Base-by-base conservation (phyloP, 2,113 vertebrate genomes). In the Chaenogobius annularis region DNA sequence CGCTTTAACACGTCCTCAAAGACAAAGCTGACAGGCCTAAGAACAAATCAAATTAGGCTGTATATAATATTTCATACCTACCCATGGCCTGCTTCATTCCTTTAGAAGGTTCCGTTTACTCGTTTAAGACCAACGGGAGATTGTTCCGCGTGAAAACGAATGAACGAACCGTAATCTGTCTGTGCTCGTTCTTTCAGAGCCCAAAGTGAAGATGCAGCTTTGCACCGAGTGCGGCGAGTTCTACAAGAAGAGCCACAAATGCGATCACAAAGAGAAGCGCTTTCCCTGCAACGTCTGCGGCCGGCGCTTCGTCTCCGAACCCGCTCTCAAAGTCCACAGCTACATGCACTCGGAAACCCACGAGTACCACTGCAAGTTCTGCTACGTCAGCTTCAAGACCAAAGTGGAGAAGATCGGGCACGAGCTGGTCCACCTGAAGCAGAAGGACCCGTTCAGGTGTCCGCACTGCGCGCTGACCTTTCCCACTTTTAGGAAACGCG, bases 351-450 rank as follows among this genome's bases (percentile, higher is more conserved):
- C 14, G 7, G 14, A 52, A 6, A 52, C 10, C 19, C 19, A 52
- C 50, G 50, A 52, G 19, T n/a, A 52, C 44, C 83, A 85, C 1
- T 90, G 89, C 66, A 87, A 89, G 64, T 90, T 71, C 74, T 90
- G 87, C 47, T 17, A 79, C 0, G 14, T 19, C 1, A 52, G 70
- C 0, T 85, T 90, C 62, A 86, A 79, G 72, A 80, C 81, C 19
- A 90, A 79, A 54, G 72, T 5, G 9, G 85, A 81, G 40, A 88
- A 88, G 69, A 8, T 72, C 12, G 59, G 47, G 2, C 89, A 89
- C 2, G 64, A 90, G 72, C 68, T 79, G 61, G 73, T 40, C 20
- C 86, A 89, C 59, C 0, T 20, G 0, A 65, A 1, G 40, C 2
- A 79, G 64, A 69, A 26, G 59, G 80, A 72, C 1, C 81, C 81